phyloP scores from a whole-genome alignment of 2,888 invertebrate species.

The Girardia tigrina region DNA sequence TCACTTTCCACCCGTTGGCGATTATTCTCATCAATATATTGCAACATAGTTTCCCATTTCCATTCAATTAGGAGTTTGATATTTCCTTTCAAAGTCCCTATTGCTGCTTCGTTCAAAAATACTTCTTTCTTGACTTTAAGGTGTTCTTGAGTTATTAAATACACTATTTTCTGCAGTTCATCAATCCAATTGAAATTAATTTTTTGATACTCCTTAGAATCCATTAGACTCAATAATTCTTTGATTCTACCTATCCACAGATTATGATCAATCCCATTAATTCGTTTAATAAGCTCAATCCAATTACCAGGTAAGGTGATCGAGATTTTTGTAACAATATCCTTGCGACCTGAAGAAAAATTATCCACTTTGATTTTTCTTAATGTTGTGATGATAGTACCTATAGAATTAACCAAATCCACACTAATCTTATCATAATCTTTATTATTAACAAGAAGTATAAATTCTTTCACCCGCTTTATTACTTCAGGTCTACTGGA shows the following conservation, averaged over 20 bases:
- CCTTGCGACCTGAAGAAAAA: not conserved
- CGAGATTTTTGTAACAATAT: not conserved
- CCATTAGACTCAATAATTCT: not conserved
- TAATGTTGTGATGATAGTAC: not conserved
- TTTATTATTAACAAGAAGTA: not conserved
- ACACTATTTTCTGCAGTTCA: not conserved
- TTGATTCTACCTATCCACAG: not conserved
- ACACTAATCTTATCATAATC: not conserved
- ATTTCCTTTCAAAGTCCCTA: not conserved
- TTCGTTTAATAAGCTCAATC: not conserved
- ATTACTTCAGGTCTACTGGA: not conserved
- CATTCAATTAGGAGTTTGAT: not conserved
- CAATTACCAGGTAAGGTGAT: not conserved
- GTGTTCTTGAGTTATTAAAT: not conserved
- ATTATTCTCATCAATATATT: conserved; percentile 15
- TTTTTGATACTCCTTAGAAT: not conserved
- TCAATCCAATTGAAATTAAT: conserved; percentile 2
- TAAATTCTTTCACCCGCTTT: not conserved
- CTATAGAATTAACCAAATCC: not conserved
- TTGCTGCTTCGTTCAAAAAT: not conserved
- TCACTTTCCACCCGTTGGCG: not conserved
- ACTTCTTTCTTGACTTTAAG: conserved; percentile 8
- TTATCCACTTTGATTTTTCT: not conserved
- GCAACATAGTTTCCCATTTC: not conserved
- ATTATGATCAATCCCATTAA: not conserved